Evolutionary conservation across 2,113 vertebrate genomes (phyloP).

Genomic region (Lophotis ruficrista): DNA sequence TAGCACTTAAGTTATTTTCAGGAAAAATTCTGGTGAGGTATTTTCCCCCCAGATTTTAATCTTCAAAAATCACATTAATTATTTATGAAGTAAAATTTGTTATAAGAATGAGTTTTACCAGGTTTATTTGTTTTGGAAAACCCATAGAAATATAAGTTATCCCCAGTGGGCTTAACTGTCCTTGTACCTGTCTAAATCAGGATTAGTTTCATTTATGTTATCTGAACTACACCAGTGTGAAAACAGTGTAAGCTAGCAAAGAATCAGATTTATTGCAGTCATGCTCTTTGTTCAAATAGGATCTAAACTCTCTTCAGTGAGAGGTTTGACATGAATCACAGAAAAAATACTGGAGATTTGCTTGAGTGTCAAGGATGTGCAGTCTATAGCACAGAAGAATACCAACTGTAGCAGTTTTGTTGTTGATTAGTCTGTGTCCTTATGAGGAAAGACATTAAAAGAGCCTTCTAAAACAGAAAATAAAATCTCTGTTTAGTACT

Average conservation of each 20-base stretch:
- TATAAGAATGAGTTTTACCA: background rate
- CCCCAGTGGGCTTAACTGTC: background rate
- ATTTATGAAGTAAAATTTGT: background rate
- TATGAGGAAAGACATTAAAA: background rate
- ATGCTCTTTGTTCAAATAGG: background rate
- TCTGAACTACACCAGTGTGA: background rate
- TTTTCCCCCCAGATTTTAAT: background rate
- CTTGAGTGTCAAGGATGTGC: background rate
- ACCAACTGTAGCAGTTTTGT: background rate
- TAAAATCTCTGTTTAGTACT: background rate
- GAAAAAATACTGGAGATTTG: background rate
- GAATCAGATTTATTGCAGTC: background rate
- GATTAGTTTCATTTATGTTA: background rate
- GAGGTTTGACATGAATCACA: background rate
- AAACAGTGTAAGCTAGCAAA: background rate
- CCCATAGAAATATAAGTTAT: background rate
- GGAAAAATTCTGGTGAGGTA: background rate
- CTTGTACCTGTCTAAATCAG: background rate
- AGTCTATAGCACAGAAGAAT: background rate
- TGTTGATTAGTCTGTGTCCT: background rate
- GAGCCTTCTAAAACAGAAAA: background rate
- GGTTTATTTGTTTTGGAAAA: background rate
- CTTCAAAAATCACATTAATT: background rate
- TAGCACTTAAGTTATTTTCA: background rate
- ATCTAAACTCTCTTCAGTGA: background rate